Evolutionary conservation across 1,140 invertebrate species (phyloP), one percentile per base, ranked within the genome.

Genomic region (Thalassaphorura encarpata): DNA sequence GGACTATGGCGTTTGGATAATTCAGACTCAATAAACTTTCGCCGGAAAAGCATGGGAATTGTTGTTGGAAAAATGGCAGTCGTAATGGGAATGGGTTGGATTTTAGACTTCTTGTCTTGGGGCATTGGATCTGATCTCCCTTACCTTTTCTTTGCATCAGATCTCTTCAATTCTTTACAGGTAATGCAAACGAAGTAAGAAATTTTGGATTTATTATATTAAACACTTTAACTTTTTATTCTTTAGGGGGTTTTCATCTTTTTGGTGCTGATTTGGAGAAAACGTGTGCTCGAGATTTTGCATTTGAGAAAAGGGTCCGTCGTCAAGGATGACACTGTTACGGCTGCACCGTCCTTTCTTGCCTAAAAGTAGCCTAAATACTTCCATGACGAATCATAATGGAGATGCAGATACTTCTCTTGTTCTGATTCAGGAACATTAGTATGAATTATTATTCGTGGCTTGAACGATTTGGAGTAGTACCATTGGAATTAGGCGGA

Each of bases 1-100:
- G 87, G 87, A 3, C 72, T 89, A 6, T 89, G 87, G 87, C 86
- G 87, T 67, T 77, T 84, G 50, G 86, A 89, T 36, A 64, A 64
- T 29, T 61, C 62, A 1, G 62, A 64, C 29, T 64, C 62, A 24
- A 56, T 64, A 8, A 61, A 45, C 24, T 64, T 64, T 54, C 31
- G 62, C 19, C 36, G 62, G 16, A 64, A 64, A 43, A 55, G 52
- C 33, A 61, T 64, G 62, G 62, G 62, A 15, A 55, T 64, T n/a
- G 62, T 64, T 31, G 62, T 64, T 4, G 62, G 60, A 6, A 64
- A 64, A 26, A 45, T 64, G 40, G 62, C 52, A 40, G 57, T 64
- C 27, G 58, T 64, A 3, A 64, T 64, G 62, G 62, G 62, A 36
- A 58, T 61, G 52, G 62, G 62, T 29, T 64, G 62, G 62, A 64